These are phyloP conservation scores for Chymomyza costata DNA, from an alignment of 1,140 invertebrate species.

Conservation along the genomic window DNA sequence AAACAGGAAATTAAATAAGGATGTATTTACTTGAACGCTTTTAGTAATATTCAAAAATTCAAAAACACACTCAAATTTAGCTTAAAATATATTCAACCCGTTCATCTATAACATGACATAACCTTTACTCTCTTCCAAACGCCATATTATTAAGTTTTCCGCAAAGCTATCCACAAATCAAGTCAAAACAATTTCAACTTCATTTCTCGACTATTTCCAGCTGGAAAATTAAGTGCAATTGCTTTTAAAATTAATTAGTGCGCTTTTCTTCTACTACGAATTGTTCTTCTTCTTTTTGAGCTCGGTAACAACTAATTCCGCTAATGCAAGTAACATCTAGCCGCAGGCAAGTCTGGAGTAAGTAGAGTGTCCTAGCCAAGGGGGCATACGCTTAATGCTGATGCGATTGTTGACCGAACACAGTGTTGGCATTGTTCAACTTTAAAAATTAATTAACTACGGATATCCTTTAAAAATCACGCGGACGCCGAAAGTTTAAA, in stretches of 20 bases:
- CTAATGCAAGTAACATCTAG: constrained; percentile 62
- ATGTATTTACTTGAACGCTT: too few relatives aligned
- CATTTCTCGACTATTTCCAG: constrained; percentile 1
- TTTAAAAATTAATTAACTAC: constrained; percentile 72
- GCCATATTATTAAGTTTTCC: background rate
- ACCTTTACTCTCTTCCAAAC: too few relatives aligned
- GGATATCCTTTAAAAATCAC: constrained; percentile 54
- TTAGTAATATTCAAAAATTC: too few relatives aligned
- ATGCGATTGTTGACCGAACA: constrained; percentile 39
- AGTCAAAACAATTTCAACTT: constrained; percentile 17
- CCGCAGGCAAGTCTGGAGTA: background rate
- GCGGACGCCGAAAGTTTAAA: constrained; percentile 37
- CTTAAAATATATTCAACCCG: too few relatives aligned
- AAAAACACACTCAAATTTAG: too few relatives aligned
- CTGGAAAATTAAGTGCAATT: constrained; percentile 45
- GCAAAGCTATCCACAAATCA: constrained; percentile 8
- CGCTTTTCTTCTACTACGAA: constrained; percentile 31
- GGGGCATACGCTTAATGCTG: background rate
- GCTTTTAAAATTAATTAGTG: constrained; percentile 57
- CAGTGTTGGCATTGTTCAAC: constrained; percentile 41
- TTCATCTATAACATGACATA: too few relatives aligned
- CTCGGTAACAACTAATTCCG: constrained; percentile 53
- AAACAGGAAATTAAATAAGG: too few relatives aligned
- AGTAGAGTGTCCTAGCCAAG: background rate
- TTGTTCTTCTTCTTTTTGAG: too few relatives aligned